Percentiles rank a stretch among this genome's conserved stretches.
These are phyloP conservation scores for Apis florea DNA, from an alignment of 1,140 invertebrate genomes.

Conservation along the genomic window DNA sequence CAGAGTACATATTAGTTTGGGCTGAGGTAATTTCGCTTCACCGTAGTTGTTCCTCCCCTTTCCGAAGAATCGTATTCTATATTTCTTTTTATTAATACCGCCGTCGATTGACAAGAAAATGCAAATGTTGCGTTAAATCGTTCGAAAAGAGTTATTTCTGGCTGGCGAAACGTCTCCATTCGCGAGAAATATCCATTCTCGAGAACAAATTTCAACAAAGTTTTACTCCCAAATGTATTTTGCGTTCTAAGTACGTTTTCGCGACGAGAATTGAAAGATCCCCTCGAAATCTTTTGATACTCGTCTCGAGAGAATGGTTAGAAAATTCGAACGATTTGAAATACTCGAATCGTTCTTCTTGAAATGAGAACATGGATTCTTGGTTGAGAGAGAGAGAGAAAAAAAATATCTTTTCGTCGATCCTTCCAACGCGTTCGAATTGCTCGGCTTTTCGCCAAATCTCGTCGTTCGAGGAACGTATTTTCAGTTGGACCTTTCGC, in stretches of 20 bases:
- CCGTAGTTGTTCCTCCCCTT: background rate
- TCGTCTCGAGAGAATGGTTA: no score
- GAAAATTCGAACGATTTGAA: background rate
- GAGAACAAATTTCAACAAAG: no score
- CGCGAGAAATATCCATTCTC: no score
- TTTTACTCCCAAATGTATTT: no score
- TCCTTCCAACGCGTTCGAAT: slow-evolving; percentile 19
- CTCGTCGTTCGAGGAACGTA: slow-evolving; percentile 10
- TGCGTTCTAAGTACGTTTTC: no score
- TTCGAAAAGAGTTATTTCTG: no score
- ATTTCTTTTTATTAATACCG: background rate
- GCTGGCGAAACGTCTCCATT: no score
- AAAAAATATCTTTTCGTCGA: background rate
- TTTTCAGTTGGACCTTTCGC: background rate
- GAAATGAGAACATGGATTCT: no score
- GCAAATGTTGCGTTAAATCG: no score
- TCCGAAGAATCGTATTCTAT: background rate
- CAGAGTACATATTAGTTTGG: background rate
- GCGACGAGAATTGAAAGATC: no score
- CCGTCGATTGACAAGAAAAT: background rate
- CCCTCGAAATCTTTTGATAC: no score
- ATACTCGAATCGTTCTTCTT: background rate
- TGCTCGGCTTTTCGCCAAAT: slow-evolving; percentile 23
- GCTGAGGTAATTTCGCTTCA: background rate
- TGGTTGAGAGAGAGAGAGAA: no score